Evolutionary conservation across 2,113 vertebrate genomes (phyloP), one percentile per base, ranked within the genome.

Genomic region (Vicugna pacos): DNA sequence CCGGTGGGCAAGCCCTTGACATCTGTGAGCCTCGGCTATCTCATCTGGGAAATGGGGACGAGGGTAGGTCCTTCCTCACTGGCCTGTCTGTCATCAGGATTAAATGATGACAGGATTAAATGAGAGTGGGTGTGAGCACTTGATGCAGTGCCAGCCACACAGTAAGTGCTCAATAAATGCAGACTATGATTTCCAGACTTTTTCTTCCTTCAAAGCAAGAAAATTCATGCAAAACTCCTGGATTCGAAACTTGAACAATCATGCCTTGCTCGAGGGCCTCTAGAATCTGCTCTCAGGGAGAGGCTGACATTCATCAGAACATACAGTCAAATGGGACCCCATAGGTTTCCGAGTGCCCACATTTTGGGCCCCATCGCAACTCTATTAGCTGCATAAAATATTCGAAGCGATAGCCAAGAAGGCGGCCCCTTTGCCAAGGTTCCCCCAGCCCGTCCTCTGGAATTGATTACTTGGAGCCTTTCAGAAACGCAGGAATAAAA

Each of bases 391-490:
- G 69, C 91, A 91, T 87, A 93, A 98, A 98, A 95, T 97, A 98
- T 97, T 97, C 89, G 7, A 95, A 96, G 54, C 17, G 60, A 93
- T 97, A 97, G 98, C 98, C 98, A 98, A 98, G 98, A 98, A 98
- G 97, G 97, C 93, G 97, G 97, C 98, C 0, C 35, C 95, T 94
- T 42, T 97, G 98, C 98, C 98, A 97, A 24, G 97, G 96, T 86
- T 98, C 96, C 91, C 52, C 94, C 86, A 97, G 97, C 96, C 97
- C 62, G 94, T 98, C 97, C 98, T 99, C 98, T 99, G 98, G 98
- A 99, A 98, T 92, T 98, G 98, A 99, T 98, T 98, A 98, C 86
- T 96, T 72, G 4, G 98, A 98, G 98, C 97, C 97, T 97, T 98
- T 96, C 95, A 96, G 98, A 99, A 97, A 98, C 93, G 69, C 98